These are phyloP conservation scores for Melanogrammus aeglefinus DNA, from an alignment of 2,797 vertebrate genomes.

Conservation along the genomic window DNA sequence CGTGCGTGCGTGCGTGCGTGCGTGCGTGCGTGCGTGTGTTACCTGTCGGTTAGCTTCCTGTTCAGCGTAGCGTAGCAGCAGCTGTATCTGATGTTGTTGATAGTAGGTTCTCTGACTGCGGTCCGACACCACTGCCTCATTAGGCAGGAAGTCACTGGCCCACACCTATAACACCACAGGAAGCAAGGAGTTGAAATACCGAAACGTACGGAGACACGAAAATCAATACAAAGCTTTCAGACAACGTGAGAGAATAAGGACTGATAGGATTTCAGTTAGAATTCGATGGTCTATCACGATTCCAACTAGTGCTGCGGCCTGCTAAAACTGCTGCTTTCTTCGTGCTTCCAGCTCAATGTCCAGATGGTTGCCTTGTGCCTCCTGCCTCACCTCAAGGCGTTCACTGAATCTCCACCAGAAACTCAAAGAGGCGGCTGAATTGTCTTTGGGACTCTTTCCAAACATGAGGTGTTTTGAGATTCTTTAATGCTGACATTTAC, in stretches of 20 bases:
- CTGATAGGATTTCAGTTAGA: too few species aligned
- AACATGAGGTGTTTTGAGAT: too few species aligned
- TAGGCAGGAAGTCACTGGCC: slow-evolving; percentile 94
- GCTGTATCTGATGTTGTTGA: slow-evolving; percentile 71
- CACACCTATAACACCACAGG: slow-evolving; percentile 85
- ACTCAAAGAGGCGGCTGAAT: too few species aligned
- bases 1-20: neutral
- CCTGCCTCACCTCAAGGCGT: too few species aligned
- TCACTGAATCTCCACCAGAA: too few species aligned
- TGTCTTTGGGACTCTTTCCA: too few species aligned
- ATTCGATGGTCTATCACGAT: too few species aligned
- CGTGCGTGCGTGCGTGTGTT: slow-evolving; percentile 11
- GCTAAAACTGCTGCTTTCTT: too few species aligned
- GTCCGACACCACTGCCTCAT: slow-evolving; percentile 82
- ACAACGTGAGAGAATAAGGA: neutral
- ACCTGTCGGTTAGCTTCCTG: slow-evolving; percentile 87
- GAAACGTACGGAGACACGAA: neutral
- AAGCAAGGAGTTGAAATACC: slow-evolving; percentile 9
- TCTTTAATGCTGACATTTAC: too few species aligned
- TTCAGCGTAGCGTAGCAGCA: slow-evolving; percentile 86
- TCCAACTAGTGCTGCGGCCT: too few species aligned
- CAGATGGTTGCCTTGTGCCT: too few species aligned
- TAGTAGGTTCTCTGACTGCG: slow-evolving; percentile 80
- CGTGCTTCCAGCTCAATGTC: too few species aligned
- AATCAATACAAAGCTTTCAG: neutral